Evolutionary conservation across 2,113 vertebrate species (phyloP).

Genomic region (Corapipo altera): DNA sequence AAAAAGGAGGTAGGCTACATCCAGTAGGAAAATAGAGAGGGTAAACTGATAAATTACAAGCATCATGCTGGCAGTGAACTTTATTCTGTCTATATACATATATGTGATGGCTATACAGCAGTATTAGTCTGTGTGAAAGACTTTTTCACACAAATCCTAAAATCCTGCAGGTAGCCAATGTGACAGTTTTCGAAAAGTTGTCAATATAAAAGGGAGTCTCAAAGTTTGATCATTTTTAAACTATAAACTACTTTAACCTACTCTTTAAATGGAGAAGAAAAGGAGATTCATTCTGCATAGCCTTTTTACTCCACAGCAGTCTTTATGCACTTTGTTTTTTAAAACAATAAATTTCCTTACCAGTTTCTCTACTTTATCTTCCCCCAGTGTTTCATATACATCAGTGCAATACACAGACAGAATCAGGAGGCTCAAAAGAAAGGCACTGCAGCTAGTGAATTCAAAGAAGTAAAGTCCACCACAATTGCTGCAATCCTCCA

Average conservation of each 20-base stretch:
- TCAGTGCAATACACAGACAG: conserved; percentile 78
- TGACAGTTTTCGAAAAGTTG: not conserved
- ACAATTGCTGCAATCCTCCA: conserved; percentile 75
- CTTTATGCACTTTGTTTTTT: not conserved
- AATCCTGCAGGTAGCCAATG: not conserved
- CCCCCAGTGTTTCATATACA: conserved; percentile 63
- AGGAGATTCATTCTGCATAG: not conserved
- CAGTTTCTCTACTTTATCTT: conserved; percentile 63
- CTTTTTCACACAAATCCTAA: not conserved
- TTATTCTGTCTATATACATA: fast-evolving
- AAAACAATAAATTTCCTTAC: conserved; percentile 67
- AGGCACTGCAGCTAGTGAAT: conserved; percentile 87
- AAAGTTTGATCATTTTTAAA: not conserved
- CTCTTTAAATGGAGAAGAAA: not conserved
- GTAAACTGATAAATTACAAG: not conserved
- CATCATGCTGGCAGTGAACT: not conserved
- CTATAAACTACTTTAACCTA: not conserved
- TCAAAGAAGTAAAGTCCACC: conserved; percentile 88
- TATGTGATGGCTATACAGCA: fast-evolving
- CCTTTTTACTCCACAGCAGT: not conserved
- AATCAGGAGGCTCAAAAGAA: conserved; percentile 83
- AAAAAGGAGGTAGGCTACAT: not conserved
- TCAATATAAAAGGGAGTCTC: not conserved
- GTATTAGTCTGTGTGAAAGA: not conserved
- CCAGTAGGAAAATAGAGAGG: not conserved